These are phyloP conservation scores for Toxotes lorentzi DNA, from an alignment of 2,797 vertebrate species.

Conservation along the genomic window DNA sequence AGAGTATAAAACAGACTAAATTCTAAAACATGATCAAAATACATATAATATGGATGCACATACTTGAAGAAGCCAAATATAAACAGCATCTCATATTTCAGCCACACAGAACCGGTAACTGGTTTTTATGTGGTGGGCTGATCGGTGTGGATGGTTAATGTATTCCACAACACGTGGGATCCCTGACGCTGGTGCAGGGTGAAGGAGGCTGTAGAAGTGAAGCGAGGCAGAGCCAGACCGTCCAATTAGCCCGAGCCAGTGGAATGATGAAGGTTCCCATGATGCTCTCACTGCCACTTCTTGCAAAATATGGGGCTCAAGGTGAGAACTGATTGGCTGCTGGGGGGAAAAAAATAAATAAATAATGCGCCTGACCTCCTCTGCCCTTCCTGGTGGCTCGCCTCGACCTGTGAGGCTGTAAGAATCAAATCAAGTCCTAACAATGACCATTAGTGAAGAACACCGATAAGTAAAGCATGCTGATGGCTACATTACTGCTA, in stretches of 20 bases:
- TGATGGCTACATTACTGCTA: neutral
- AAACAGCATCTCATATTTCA: neutral
- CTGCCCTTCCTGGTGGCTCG: slow-evolving; percentile 21
- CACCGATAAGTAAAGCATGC: neutral
- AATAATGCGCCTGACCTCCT: slow-evolving; percentile 38
- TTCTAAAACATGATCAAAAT: neutral
- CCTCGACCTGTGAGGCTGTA: neutral
- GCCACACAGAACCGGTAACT: too few species aligned
- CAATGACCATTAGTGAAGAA: slow-evolving; percentile 12
- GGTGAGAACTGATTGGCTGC: slow-evolving; percentile 50
- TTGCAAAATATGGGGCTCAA: slow-evolving; percentile 15
- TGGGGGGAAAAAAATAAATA: slow-evolving; percentile 28
- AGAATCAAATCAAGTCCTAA: slow-evolving; percentile 2
- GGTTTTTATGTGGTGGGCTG: too few species aligned
- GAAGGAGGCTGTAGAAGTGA: neutral
- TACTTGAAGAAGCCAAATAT: neutral
- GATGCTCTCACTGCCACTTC: slow-evolving; percentile 29
- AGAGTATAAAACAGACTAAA: neutral
- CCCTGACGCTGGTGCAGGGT: neutral
- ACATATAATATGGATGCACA: neutral
- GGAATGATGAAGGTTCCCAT: slow-evolving; percentile 37
- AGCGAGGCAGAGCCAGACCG: neutral
- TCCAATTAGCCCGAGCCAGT: slow-evolving; percentile 37
- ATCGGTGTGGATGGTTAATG: neutral
- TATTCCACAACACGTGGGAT: neutral